A percentile compares a stretch with the other conserved stretches of the same genome.
Conservation (phyloP, 1,140 invertebrate species). For the Lepidurus arcticus region DNA sequence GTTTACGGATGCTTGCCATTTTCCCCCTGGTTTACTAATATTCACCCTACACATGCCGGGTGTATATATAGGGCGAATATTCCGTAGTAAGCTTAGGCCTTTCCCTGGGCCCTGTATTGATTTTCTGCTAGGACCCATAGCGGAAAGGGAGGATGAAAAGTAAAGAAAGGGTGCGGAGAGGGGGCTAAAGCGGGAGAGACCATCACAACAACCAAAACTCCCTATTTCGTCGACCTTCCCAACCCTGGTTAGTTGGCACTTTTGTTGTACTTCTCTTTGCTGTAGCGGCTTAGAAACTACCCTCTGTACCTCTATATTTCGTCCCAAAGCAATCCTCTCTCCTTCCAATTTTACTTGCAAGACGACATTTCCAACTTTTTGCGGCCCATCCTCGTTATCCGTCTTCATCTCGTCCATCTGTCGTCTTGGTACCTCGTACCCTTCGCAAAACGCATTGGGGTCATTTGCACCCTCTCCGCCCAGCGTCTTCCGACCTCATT, state of each 20-base stretch:
- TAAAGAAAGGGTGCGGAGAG: neutral
- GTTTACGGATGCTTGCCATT: neutral
- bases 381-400: slow-evolving; percentile 7
- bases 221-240: neutral
- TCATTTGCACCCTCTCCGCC: slow-evolving; percentile 5
- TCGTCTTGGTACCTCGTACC: neutral
- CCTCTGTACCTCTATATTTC: neutral
- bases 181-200: neutral
- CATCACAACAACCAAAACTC: neutral
- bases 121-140: neutral
- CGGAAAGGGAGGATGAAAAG: slow-evolving; percentile 7
- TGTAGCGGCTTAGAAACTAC: neutral
- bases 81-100: neutral
- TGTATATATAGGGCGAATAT: too few species aligned
- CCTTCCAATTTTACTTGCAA: neutral
- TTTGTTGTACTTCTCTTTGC: neutral
- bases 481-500: slow-evolving; percentile 5
- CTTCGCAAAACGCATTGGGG: neutral
- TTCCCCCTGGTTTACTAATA: neutral
- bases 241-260: neutral
- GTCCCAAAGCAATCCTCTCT: neutral
- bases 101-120: neutral
- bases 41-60: neutral
- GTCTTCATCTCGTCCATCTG: slow-evolving; percentile 10
- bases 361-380: neutral